These are phyloP conservation scores for Neodon shergylaensis DNA, from an alignment of 2,113 vertebrate species.

Conservation along the genomic window DNA sequence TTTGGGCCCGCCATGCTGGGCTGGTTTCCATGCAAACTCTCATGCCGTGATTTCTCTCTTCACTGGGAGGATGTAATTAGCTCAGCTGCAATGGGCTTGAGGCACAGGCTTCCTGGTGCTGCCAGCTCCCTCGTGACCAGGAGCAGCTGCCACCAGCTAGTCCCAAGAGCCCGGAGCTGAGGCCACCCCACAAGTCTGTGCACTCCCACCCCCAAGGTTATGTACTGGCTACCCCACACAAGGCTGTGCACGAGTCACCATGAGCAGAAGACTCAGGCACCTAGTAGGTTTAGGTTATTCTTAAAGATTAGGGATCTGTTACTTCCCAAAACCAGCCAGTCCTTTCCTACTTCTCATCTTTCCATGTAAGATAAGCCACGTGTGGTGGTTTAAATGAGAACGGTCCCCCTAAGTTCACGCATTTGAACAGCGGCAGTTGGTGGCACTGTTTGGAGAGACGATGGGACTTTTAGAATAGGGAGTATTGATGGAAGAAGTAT, in stretches of 20 bases:
- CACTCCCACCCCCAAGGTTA: not conserved
- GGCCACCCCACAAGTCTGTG: not conserved
- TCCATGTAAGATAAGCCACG: not conserved
- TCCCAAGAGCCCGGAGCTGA: not conserved
- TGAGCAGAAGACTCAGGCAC: not conserved
- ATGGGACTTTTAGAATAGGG: not conserved
- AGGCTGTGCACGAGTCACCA: not conserved
- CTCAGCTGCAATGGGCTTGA: slow-evolving; percentile 61
- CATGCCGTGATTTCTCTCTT: slow-evolving; percentile 63
- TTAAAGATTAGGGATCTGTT: not conserved
- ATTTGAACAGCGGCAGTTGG: not conserved
- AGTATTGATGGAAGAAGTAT: not conserved
- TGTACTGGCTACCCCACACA: not conserved
- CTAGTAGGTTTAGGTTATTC: not conserved
- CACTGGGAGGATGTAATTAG: slow-evolving; percentile 72
- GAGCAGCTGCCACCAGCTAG: slow-evolving; percentile 48
- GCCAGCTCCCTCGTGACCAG: not conserved
- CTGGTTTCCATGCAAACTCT: slow-evolving; percentile 71
- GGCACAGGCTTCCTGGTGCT: slow-evolving; percentile 1
- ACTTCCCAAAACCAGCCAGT: not conserved
- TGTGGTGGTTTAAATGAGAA: not conserved
- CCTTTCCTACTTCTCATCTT: not conserved
- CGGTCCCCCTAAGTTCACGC: not conserved
- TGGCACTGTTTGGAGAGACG: not conserved
- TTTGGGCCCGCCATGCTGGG: slow-evolving; percentile 57